Evolutionary conservation across 2,888 invertebrate genomes (phyloP).

Genomic region (Phoenoteleia sp.): DNA sequence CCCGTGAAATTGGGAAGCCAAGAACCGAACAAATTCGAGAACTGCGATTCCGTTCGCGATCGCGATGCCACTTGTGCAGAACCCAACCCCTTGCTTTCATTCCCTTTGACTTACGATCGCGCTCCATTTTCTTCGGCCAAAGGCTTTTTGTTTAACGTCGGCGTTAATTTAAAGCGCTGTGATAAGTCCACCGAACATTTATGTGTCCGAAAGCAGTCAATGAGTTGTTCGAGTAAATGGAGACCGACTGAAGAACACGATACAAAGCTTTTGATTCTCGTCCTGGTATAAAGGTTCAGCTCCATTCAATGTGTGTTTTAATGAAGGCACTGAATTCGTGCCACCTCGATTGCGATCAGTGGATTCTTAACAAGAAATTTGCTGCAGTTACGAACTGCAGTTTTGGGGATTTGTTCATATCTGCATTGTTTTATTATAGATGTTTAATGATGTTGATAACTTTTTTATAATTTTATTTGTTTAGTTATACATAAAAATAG

Average conservation of each 20-base stretch:
- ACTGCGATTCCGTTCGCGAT: slow-evolving; percentile 36
- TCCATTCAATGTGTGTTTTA: neutral
- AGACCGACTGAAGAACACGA: slow-evolving; percentile 1
- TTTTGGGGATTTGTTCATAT: no score
- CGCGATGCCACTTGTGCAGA: slow-evolving; percentile 2
- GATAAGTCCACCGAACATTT: neutral
- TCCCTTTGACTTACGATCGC: slow-evolving; percentile 16
- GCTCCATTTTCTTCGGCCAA: slow-evolving; percentile 14
- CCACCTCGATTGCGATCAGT: no score
- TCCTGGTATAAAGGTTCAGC: neutral
- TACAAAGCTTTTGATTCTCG: slow-evolving; percentile 30
- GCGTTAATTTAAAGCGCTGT: slow-evolving; percentile 35
- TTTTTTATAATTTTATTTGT: no score
- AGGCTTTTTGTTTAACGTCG: slow-evolving; percentile 5
- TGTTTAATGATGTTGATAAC: no score
- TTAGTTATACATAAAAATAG: no score
- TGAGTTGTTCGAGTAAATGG: slow-evolving; percentile 22
- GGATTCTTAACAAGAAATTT: no score
- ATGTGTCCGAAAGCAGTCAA: slow-evolving; percentile 15
- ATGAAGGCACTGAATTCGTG: no score
- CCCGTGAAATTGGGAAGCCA: slow-evolving; percentile 68
- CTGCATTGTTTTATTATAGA: no score
- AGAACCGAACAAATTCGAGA: slow-evolving; percentile 56
- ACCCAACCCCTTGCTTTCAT: slow-evolving; percentile 7
- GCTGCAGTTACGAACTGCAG: no score